phyloP scores from a whole-genome alignment of 1,140 invertebrate genomes.

The Aphaenogaster ashmeadi region DNA sequence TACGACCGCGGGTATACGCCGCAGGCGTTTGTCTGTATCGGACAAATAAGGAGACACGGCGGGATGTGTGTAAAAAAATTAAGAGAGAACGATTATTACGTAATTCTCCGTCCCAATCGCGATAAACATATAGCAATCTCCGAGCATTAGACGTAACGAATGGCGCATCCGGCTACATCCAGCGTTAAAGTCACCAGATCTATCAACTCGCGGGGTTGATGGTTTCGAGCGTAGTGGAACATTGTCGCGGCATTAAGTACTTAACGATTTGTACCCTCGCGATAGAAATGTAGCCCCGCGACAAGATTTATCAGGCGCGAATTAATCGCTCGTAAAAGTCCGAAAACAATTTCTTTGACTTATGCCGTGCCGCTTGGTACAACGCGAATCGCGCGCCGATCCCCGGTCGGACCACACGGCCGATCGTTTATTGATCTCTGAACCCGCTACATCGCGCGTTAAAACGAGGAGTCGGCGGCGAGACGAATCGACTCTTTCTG shows the following conservation, averaged over 20 bases:
- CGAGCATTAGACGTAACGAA: neutral
- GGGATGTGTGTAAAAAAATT: slow-evolving; percentile 11
- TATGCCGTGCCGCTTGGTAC: neutral
- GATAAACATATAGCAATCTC: neutral
- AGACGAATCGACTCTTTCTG: slow-evolving; percentile 59
- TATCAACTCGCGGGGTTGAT: neutral
- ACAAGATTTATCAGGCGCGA: slow-evolving; percentile 33
- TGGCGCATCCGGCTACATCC: neutral
- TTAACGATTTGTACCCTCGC: neutral
- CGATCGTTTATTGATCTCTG: slow-evolving; percentile 58
- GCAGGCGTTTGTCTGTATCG: slow-evolving; percentile 22
- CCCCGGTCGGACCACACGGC: neutral
- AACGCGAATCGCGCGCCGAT: slow-evolving; percentile 3
- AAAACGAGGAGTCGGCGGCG: slow-evolving; percentile 53
- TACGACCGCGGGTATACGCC: slow-evolving; percentile 14
- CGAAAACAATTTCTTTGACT: slow-evolving; percentile 45
- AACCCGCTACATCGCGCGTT: slow-evolving; percentile 28
- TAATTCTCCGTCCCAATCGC: neutral
- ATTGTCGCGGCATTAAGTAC: neutral
- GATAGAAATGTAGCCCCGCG: neutral
- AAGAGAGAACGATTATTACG: slow-evolving; percentile 16
- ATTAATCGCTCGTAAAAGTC: slow-evolving; percentile 60
- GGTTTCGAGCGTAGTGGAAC: neutral
- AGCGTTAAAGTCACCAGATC: neutral
- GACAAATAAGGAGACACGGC: neutral